A percentile compares a stretch with the other conserved stretches of the same genome.
These are phyloP conservation scores for Eciton burchellii DNA, from an alignment of 1,140 invertebrate genomes.

Conservation along the genomic window DNA sequence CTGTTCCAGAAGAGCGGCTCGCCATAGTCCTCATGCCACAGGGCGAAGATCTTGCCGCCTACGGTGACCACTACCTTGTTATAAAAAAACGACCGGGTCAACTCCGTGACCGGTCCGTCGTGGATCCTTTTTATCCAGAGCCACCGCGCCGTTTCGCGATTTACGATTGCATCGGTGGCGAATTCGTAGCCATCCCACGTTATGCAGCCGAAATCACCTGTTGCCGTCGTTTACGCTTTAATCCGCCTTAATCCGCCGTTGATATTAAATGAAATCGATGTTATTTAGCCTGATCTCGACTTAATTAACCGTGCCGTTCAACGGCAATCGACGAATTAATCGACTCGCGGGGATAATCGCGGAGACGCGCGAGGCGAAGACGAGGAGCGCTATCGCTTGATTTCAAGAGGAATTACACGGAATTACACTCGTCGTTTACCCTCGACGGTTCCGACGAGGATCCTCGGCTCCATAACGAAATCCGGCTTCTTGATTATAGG, in stretches of 20 bases:
- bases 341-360: not conserved
- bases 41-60: slow-evolving; percentile 87
- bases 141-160: slow-evolving; percentile 85
- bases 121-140: slow-evolving; percentile 86
- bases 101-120: slow-evolving; percentile 88
- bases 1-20: slow-evolving; percentile 86
- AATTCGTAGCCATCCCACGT: slow-evolving; percentile 88
- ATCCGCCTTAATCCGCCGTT: slow-evolving; percentile 14
- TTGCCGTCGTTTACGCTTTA: slow-evolving; percentile 42
- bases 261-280: slow-evolving; percentile 51
- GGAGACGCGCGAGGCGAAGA: no score
- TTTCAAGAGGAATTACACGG: not conserved
- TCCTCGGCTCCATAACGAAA: slow-evolving; percentile 63
- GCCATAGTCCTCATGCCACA: slow-evolving; percentile 86
- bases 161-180: slow-evolving; percentile 86
- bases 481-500: slow-evolving; percentile 71
- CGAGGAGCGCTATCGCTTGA: slow-evolving; percentile 1
- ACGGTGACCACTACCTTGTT: slow-evolving; percentile 86
- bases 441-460: slow-evolving; percentile 78
- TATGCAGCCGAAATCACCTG: slow-evolving; percentile 85
- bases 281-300: slow-evolving; percentile 29
- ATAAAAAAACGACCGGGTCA: slow-evolving; percentile 86
- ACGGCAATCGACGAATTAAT: slow-evolving; percentile 4
- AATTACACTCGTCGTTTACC: slow-evolving; percentile 24
- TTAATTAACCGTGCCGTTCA: slow-evolving; percentile 32